These are phyloP conservation scores for Enteromius radiatus DNA, from an alignment of 2,797 vertebrate species.

Conservation along the genomic window DNA sequence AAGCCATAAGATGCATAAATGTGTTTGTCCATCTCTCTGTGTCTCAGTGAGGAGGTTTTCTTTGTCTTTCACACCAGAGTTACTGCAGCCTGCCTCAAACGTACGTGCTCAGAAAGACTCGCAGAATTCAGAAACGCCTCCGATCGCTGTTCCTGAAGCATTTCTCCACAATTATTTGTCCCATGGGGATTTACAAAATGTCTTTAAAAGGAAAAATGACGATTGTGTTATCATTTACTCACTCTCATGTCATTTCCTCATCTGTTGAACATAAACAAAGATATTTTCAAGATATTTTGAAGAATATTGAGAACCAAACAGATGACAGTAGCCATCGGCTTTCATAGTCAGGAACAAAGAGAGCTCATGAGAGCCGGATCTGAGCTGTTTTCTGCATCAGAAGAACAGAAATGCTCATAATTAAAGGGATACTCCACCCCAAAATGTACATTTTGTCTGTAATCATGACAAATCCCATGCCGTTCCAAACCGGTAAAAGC, in stretches of 20 bases:
- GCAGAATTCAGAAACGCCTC: too few relatives aligned
- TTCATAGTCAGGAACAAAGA: not conserved
- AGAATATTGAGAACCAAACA: not conserved
- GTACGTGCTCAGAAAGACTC: not conserved
- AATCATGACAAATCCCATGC: too few relatives aligned
- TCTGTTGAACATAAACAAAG: not conserved
- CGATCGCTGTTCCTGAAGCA: not conserved
- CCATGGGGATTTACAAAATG: not conserved
- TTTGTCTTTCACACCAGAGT: not conserved
- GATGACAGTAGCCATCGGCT: not conserved
- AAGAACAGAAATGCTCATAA: not conserved
- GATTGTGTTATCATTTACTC: not conserved
- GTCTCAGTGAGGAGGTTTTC: not conserved
- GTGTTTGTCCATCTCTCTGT: conserved; percentile 54
- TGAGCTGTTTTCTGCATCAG: not conserved
- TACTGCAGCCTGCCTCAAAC: not conserved
- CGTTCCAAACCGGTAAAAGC: too few relatives aligned
- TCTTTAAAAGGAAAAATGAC: not conserved
- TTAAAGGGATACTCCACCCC: not conserved
- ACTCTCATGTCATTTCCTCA: not conserved
- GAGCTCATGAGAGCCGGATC: not conserved
- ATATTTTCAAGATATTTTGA: not conserved
- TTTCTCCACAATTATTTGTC: too few relatives aligned
- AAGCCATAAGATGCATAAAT: conserved; percentile 69
- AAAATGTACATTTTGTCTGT: too few relatives aligned